Evolutionary conservation across 2,113 vertebrate species (phyloP).

Genomic region (Silurus glanis): DNA sequence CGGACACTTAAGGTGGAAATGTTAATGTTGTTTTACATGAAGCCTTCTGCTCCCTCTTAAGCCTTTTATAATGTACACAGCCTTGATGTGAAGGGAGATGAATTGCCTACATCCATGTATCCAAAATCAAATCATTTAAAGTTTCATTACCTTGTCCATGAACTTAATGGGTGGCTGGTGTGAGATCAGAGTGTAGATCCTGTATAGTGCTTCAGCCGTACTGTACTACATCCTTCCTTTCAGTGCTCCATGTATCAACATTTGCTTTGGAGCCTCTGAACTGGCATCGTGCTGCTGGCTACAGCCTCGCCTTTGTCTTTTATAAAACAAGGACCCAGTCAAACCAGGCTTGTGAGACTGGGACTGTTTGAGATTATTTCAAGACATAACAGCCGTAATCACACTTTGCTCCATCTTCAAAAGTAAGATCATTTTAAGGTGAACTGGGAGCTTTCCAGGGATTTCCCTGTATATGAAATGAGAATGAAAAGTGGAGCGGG

Average conservation of each 20-base stretch:
- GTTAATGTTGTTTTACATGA: constrained; percentile 9
- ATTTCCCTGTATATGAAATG: constrained; percentile 75
- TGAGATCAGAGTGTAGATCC: constrained; percentile 39
- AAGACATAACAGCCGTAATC: constrained; percentile 76
- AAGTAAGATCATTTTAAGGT: constrained; percentile 56
- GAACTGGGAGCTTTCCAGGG: constrained; percentile 69
- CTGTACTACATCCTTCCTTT: constrained; percentile 62
- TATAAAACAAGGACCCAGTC: constrained; percentile 45
- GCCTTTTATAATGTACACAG: not conserved
- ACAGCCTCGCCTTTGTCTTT: constrained; percentile 66
- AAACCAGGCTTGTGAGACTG: constrained; percentile 34
- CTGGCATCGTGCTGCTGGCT: constrained; percentile 42
- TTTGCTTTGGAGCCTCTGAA: constrained; percentile 69
- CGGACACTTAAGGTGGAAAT: not conserved
- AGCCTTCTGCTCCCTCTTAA: not conserved
- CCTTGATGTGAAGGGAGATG: constrained; percentile 29
- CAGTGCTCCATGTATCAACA: constrained; percentile 67
- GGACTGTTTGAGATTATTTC: constrained; percentile 76
- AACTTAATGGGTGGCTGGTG: constrained; percentile 35
- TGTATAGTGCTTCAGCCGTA: constrained; percentile 28
- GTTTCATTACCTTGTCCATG: constrained; percentile 48
- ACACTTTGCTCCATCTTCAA: constrained; percentile 56
- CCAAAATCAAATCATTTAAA: constrained; percentile 30
- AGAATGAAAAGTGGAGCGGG: constrained; percentile 58
- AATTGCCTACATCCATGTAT: constrained; percentile 29